A percentile compares a stretch with the other conserved stretches of the same genome.
These are phyloP conservation scores for Eupsittula cactorum DNA, from an alignment of 2,113 vertebrate genomes.

Conservation along the genomic window DNA sequence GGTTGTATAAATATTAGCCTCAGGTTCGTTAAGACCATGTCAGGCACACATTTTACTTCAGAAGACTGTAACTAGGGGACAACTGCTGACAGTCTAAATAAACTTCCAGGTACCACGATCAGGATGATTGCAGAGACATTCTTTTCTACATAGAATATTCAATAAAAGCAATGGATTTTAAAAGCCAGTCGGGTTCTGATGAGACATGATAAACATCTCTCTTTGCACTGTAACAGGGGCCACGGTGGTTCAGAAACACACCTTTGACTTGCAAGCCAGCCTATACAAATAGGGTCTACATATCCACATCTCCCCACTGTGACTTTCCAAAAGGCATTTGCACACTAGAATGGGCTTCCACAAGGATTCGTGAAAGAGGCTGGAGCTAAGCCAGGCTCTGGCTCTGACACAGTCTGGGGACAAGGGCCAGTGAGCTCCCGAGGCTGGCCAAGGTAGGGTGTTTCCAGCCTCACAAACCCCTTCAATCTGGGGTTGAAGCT, in stretches of 20 bases:
- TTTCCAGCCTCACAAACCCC: neutral
- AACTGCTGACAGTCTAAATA: neutral
- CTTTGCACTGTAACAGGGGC: neutral
- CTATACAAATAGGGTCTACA: neutral
- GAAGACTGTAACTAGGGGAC: neutral
- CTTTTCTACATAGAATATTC: neutral
- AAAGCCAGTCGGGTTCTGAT: neutral
- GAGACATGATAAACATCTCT: neutral
- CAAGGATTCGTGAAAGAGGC: neutral
- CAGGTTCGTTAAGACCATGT: neutral
- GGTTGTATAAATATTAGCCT: neutral
- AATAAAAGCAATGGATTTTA: neutral
- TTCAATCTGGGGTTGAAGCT: neutral
- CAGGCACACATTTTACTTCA: neutral
- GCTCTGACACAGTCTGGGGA: neutral
- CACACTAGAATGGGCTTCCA: neutral
- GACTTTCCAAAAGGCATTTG: neutral
- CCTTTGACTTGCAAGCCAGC: neutral
- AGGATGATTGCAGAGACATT: neutral
- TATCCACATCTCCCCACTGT: neutral
- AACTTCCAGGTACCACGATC: neutral
- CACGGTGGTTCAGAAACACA: neutral
- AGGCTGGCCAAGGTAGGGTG: neutral
- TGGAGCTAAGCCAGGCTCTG: neutral
- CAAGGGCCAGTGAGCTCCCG: rapidly evolving